Percentiles rank a stretch among this genome's conserved stretches.
Conservation (phyloP, 2,113 vertebrate genomes). For the Tauraco erythrolophus region DNA sequence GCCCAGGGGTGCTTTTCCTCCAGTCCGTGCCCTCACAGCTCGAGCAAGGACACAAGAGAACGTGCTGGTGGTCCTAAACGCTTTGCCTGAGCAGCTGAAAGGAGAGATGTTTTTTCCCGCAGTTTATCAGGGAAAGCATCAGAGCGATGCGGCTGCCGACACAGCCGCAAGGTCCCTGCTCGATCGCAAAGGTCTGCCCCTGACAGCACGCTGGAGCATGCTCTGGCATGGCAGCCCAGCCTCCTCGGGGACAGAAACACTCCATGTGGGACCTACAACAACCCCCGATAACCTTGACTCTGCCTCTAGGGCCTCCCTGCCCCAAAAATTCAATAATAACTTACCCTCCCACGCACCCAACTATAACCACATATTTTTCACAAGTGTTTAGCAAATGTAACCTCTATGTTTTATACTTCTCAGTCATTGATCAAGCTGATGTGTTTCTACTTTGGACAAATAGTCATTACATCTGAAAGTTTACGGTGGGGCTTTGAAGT, state of each 20-base stretch:
- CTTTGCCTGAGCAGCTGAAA: neutral
- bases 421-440: slow-evolving; percentile 37
- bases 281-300: too few relatives aligned
- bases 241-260: neutral
- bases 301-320: neutral
- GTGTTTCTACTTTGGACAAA: slow-evolving; percentile 47
- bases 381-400: slow-evolving; percentile 49
- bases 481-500: slow-evolving; percentile 41
- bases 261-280: neutral
- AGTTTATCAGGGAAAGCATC: neutral
- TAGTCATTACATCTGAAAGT: slow-evolving; percentile 60
- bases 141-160: neutral
- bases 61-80: neutral
- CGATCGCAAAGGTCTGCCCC: fast-evolving
- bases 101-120: neutral
- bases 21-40: neutral
- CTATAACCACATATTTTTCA: neutral
- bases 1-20: fast-evolving
- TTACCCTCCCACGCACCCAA: neutral
- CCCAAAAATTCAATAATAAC: neutral
- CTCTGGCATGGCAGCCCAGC: neutral
- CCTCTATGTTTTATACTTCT: slow-evolving; percentile 53
- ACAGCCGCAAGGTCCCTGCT: neutral
- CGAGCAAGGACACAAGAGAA: neutral
- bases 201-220: fast-evolving